Conservation (phyloP, 2,888 invertebrate species). For the Tenthredo amoena region DNA sequence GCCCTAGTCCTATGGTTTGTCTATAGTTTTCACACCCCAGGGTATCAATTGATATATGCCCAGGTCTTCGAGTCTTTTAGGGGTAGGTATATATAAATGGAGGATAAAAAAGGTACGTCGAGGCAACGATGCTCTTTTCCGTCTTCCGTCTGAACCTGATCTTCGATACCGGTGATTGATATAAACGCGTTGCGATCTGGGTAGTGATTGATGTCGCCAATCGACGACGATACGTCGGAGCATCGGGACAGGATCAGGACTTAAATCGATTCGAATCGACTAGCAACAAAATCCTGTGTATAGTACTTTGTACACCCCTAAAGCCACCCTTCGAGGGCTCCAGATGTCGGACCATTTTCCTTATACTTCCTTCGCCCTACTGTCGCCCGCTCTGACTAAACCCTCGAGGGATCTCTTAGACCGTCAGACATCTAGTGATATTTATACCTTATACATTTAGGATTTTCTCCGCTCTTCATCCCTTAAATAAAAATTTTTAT, state of each 20-base stretch:
- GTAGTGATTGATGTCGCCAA: constrained; percentile 75
- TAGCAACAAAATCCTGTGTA: constrained; percentile 6
- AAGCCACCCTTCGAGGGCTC: constrained; percentile 26
- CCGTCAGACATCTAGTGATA: constrained; percentile 21
- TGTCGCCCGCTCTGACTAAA: neutral
- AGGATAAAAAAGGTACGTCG: neutral
- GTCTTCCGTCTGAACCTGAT: constrained; percentile 49
- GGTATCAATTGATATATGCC: constrained; percentile 36
- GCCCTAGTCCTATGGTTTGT: neutral
- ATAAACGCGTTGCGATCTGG: constrained; percentile 70
- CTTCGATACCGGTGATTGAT: constrained; percentile 74
- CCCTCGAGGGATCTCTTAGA: constrained; percentile 20
- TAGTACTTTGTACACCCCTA: constrained; percentile 41
- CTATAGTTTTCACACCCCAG: constrained; percentile 61
- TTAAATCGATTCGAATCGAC: constrained; percentile 34
- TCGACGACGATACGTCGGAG: constrained; percentile 72
- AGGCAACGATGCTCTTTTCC: constrained; percentile 6
- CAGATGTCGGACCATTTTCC: constrained; percentile 30
- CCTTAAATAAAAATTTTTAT: neutral
- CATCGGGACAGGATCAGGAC: neutral
- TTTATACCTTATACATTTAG: neutral
- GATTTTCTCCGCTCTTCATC: neutral
- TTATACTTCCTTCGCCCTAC: constrained; percentile 7
- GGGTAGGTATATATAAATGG: neutral
- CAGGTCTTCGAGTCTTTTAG: neutral